phyloP scores from a whole-genome alignment of 2,888 invertebrate species.

The Anthophora plumipes region DNA sequence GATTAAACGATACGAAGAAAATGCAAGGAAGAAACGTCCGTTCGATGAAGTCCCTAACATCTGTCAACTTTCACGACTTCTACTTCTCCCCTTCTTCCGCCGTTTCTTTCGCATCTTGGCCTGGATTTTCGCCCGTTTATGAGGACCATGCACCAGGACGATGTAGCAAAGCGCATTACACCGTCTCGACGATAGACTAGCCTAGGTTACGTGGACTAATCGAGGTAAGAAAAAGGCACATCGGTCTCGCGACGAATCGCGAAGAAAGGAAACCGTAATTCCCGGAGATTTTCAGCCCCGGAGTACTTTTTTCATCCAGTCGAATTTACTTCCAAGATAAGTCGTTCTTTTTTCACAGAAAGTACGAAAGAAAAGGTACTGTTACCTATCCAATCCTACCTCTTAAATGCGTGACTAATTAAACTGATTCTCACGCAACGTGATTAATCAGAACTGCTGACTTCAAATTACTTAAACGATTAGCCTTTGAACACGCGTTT shows the following conservation, averaged over 20 bases:
- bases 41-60: slow-evolving; percentile 13
- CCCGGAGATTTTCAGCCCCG: too few relatives aligned
- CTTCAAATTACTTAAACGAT: not conserved
- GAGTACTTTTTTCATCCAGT: too few relatives aligned
- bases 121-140: slow-evolving; percentile 21
- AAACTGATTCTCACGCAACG: not conserved
- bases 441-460: not conserved
- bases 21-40: not conserved
- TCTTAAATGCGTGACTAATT: too few relatives aligned
- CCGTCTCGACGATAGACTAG: slow-evolving; percentile 27
- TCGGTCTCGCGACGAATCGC: too few relatives aligned
- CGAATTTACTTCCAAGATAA: too few relatives aligned
- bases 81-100: not conserved
- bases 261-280: slow-evolving; percentile 23
- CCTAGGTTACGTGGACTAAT: slow-evolving; percentile 13
- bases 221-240: slow-evolving; percentile 20
- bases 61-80: slow-evolving; percentile 26
- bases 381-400: too few relatives aligned
- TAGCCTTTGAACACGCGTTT: not conserved
- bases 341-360: not conserved
- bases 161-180: slow-evolving; percentile 35
- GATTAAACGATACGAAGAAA: slow-evolving; percentile 22
- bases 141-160: slow-evolving; percentile 16
- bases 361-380: too few relatives aligned
- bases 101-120: not conserved